A percentile compares a stretch with the other conserved stretches of the same genome.
Evolutionary conservation across 2,888 invertebrate genomes (phyloP).

Genomic region (Oxytorus armatus): DNA sequence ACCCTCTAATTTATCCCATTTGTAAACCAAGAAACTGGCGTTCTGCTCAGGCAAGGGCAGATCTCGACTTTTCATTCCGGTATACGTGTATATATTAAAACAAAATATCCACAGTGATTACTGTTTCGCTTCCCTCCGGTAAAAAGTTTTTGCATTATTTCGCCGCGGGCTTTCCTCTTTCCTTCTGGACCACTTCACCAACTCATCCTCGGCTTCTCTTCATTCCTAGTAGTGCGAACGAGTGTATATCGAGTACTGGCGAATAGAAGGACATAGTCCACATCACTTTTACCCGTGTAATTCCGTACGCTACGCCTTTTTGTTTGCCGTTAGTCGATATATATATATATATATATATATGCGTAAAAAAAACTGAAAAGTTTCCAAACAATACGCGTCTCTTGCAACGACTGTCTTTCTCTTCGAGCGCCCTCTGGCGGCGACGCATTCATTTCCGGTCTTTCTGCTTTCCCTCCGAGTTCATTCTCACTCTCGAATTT

Average conservation of each 20-base stretch:
- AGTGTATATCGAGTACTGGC: not conserved
- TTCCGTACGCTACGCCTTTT: slow-evolving; percentile 8
- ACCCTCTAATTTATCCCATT: too few species aligned
- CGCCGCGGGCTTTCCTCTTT: slow-evolving; percentile 21
- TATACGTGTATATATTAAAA: slow-evolving; percentile 18
- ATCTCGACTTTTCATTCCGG: not conserved
- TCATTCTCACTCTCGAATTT: slow-evolving; percentile 20
- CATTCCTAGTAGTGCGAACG: not conserved
- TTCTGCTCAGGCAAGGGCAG: too few species aligned
- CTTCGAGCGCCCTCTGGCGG: slow-evolving; percentile 15
- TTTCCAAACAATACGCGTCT: slow-evolving; percentile 55
- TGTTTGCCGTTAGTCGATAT: too few species aligned
- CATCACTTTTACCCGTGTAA: not conserved
- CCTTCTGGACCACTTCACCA: slow-evolving; percentile 17
- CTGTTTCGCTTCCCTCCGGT: slow-evolving; percentile 32
- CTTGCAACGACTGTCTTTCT: slow-evolving; percentile 27
- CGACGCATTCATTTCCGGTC: slow-evolving; percentile 52
- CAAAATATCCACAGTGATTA: slow-evolving; percentile 55
- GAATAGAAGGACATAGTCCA: not conserved
- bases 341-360: slow-evolving; percentile 67
- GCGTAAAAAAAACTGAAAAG: slow-evolving; percentile 50
- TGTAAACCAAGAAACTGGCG: too few species aligned
- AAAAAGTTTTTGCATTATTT: slow-evolving; percentile 61
- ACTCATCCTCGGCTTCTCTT: slow-evolving; percentile 58
- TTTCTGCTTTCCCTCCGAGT: not conserved